These are phyloP conservation scores for Shinisaurus crocodilurus DNA, from an alignment of 2,113 vertebrate species.

Conservation along the genomic window DNA sequence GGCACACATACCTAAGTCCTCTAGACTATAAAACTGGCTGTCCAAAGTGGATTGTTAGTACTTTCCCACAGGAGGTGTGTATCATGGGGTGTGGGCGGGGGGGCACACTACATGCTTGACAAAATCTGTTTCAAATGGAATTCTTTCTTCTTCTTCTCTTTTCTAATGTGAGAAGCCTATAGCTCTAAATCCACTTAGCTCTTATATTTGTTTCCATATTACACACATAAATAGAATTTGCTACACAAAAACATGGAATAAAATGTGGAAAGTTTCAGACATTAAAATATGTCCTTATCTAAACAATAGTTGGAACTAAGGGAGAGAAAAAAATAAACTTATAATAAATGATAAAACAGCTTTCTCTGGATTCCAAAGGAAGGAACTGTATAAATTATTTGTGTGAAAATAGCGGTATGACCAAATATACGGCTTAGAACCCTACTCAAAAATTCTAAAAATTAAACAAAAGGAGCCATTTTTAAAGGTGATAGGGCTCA, in stretches of 20 bases:
- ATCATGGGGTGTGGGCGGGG: not conserved
- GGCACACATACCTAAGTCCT: conserved; percentile 13
- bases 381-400: conserved; percentile 87
- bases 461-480: conserved; percentile 89
- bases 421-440: conserved; percentile 86
- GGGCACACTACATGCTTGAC: not conserved
- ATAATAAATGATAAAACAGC: conserved; percentile 59
- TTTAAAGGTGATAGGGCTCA: conserved; percentile 92
- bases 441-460: conserved; percentile 87
- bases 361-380: conserved; percentile 60
- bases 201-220: conserved; percentile 37
- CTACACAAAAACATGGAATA: conserved; percentile 9
- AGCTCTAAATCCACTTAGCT: conserved; percentile 48
- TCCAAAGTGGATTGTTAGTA: conserved; percentile 3
- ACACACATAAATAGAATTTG: conserved; percentile 40
- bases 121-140: conserved; percentile 10
- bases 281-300: conserved; percentile 37
- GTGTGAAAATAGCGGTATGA: conserved; percentile 79
- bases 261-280: conserved; percentile 45
- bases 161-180: not conserved
- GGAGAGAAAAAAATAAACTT: conserved; percentile 20
- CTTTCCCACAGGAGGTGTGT: not conserved
- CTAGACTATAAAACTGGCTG: not conserved
- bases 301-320: conserved; percentile 46
- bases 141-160: not conserved